Evolutionary conservation across 2,888 invertebrate genomes (phyloP), one percentile per base, ranked within the genome.

Genomic region (Leptopterna dolabrata): DNA sequence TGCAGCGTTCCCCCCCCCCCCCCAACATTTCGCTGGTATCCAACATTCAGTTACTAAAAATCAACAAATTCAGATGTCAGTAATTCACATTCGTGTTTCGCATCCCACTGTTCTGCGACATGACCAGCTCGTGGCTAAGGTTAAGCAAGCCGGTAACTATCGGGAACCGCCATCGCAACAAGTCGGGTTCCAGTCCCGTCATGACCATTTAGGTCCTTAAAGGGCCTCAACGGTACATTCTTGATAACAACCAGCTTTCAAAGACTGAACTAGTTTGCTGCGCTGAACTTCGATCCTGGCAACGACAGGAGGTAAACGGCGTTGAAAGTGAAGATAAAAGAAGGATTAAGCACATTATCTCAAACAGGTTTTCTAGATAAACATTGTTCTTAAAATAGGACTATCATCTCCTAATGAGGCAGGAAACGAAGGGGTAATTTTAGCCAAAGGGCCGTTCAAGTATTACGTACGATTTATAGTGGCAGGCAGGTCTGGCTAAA

Each of bases 211-310:
- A 63, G 63, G 63, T 24, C 63, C 24, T 9, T 63, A 24, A 63
- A 63, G 63, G 63, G 63, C 63, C 63, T 24, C 63, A 63, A 63
- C 63, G 63, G 63, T 63, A 63, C 63, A 63, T 63, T 63, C 63
- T 63, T 24, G 63, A 63, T 11, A 16, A 63, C 63, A 19, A 63
- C 63, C 24, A 24, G 63, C 63, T 63, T 19, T 63, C 63, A 19
- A 63, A 19, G 16, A 2, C 63, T 63, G 63, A 63, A 63, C 63
- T 63, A 63, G 63, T 63, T 63, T 27, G 9, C 63, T 27, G 63
- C 24, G n/a, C 13, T 63, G 63, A 63, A 63, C 63, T 63, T 63
- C 63, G 24, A 9, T 47, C 47, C 47, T 47, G 47, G 47, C 13
- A 7, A 36, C 36, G 36, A 63, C 63, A 24, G 63, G 24, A 24